phyloP scores from a whole-genome alignment of 2,113 vertebrate genomes.

The Phyllopteryx taeniolatus region DNA sequence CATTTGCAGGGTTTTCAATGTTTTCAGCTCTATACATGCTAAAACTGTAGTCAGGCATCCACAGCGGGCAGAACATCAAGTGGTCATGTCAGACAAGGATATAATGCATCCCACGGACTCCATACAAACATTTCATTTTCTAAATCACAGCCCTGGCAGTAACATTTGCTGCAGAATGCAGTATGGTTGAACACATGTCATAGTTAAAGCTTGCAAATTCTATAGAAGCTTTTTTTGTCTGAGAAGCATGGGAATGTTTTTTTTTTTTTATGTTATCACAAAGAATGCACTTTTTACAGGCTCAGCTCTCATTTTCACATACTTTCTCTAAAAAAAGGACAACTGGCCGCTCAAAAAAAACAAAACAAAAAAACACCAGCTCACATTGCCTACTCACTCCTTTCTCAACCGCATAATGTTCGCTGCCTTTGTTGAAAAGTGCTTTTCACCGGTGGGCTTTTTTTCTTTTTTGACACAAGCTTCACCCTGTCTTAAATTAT shows the following conservation, averaged over 20 bases:
- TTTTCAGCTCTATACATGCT: not conserved
- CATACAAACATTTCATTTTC: conserved; percentile 56
- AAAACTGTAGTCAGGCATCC: not conserved
- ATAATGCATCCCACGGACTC: conserved; percentile 38
- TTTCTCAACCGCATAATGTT: conserved; percentile 41
- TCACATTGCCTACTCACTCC: conserved; percentile 34
- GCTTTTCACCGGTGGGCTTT: conserved; percentile 46
- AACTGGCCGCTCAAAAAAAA: conserved; percentile 12
- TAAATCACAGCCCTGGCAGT: conserved; percentile 47
- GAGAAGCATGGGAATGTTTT: conserved; percentile 19
- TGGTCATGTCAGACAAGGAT: conserved; percentile 12
- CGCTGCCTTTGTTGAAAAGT: conserved; percentile 46
- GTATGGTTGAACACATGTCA: conserved; percentile 25
- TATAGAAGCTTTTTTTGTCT: conserved; percentile 11
- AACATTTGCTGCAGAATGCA: conserved; percentile 17
- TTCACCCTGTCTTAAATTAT: conserved; percentile 62
- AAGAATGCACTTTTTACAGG: conserved; percentile 6
- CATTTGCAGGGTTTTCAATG: not conserved
- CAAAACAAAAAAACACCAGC: conserved; percentile 11
- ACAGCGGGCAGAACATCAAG: conserved; percentile 4
- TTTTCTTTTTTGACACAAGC: conserved; percentile 27
- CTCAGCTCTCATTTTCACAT: conserved; percentile 36
- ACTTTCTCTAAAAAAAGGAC: conserved; percentile 42
- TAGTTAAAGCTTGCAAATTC: conserved; percentile 32
- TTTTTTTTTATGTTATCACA: conserved; percentile 7